Percentiles rank a stretch among this genome's conserved stretches.
phyloP scores from a whole-genome alignment of 2,888 invertebrate genomes.

The Thereva nobilitata region DNA sequence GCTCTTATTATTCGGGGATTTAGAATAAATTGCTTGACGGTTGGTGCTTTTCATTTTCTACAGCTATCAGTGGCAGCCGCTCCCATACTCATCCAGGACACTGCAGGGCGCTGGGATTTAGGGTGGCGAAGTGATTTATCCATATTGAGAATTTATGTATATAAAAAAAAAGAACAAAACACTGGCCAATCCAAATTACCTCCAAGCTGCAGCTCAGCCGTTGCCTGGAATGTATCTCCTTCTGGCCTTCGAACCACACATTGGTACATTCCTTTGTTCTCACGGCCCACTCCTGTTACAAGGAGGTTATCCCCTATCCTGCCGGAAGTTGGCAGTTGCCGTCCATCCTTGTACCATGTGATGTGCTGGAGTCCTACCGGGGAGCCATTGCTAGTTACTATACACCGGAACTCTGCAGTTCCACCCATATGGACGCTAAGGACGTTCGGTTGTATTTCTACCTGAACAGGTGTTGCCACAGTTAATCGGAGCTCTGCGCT shows the following conservation, averaged over 20 bases:
- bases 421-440: conserved; percentile 76
- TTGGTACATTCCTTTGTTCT: conserved; percentile 78
- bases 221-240: conserved; percentile 75
- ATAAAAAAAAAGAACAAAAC: background rate
- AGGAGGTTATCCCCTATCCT: conserved; percentile 67
- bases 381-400: conserved; percentile 63
- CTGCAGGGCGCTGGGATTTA: background rate
- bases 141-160: background rate
- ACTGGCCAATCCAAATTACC: conserved; percentile 57
- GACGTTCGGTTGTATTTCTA: conserved; percentile 68
- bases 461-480: conserved; percentile 69
- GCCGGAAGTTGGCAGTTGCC: conserved; percentile 68
- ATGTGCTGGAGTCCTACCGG: conserved; percentile 63
- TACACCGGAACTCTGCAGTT: conserved; percentile 72
- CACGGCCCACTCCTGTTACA: conserved; percentile 69
- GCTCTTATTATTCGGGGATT: conserved; percentile 45
- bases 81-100: background rate
- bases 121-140: conserved; percentile 3
- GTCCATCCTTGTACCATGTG: conserved; percentile 71
- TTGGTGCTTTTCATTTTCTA: background rate
- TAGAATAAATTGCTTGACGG: conserved; percentile 42
- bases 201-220: conserved; percentile 73
- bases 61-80: conserved; percentile 1
- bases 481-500: conserved; percentile 69
- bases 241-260: conserved; percentile 72